Evolutionary conservation across 1,140 invertebrate species (phyloP).

Genomic region (Arion vulgaris): DNA sequence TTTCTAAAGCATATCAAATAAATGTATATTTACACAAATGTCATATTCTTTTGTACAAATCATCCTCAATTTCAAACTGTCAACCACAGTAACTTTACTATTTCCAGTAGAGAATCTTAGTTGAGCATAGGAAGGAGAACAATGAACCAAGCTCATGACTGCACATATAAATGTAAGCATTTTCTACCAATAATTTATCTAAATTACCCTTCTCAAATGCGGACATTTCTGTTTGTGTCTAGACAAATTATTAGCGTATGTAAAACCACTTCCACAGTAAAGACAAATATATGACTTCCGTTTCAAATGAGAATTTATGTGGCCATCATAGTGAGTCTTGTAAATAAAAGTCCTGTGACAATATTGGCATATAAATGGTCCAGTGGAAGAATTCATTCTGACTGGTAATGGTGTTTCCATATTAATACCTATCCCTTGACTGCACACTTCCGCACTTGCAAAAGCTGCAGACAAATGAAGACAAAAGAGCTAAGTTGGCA

Average conservation of each 20-base stretch:
- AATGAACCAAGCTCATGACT: too few relatives aligned
- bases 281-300: slow-evolving; percentile 12
- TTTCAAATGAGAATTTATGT: slow-evolving; percentile 34
- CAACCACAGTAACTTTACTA: too few relatives aligned
- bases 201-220: not conserved
- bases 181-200: not conserved
- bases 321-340: slow-evolving; percentile 25
- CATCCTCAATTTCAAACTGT: too few relatives aligned
- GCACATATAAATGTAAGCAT: too few relatives aligned
- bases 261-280: slow-evolving; percentile 13
- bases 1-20: too few relatives aligned
- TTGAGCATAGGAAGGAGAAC: too few relatives aligned
- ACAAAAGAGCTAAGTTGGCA: not conserved
- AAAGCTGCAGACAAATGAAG: slow-evolving; percentile 32
- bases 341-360: slow-evolving; percentile 30
- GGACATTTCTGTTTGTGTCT: slow-evolving; percentile 20
- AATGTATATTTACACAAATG: too few relatives aligned
- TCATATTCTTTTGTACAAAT: too few relatives aligned
- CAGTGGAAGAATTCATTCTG: slow-evolving; percentile 17
- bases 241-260: slow-evolving; percentile 29
- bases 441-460: slow-evolving; percentile 17
- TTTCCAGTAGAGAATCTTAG: too few relatives aligned
- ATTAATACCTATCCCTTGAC: slow-evolving; percentile 17
- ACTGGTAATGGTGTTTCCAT: not conserved
- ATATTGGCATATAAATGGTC: slow-evolving; percentile 22